Evolutionary conservation across 2,113 vertebrate species (phyloP).

Genomic region (Anthoscopus minutus): DNA sequence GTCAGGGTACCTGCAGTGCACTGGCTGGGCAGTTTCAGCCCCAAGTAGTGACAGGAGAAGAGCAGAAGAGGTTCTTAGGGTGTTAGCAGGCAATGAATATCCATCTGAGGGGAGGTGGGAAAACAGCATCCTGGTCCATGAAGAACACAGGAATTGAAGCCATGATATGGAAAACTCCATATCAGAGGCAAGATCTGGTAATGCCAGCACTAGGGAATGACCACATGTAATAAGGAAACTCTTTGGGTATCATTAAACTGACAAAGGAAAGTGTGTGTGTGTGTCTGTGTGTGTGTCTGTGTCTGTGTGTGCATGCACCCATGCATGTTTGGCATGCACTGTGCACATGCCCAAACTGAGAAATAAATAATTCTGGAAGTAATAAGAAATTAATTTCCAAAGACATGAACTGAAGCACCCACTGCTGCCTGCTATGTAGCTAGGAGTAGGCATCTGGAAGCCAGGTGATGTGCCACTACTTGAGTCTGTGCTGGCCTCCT

Average conservation of each 20-base stretch:
- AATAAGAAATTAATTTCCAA: neutral
- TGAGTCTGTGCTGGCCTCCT: neutral
- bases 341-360: neutral
- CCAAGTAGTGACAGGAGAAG: rapidly evolving
- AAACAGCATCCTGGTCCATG: neutral
- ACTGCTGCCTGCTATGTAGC: neutral
- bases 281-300: no score
- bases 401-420: neutral
- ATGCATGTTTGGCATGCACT: neutral
- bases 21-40: neutral
- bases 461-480: neutral
- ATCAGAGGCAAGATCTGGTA: neutral
- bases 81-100: neutral
- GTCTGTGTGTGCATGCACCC: rapidly evolving
- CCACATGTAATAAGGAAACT: neutral
- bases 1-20: rapidly evolving
- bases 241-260: neutral
- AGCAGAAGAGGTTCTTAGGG: neutral
- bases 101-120: neutral
- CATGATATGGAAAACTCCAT: rapidly evolving
- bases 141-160: neutral
- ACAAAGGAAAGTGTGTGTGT: neutral
- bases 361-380: neutral
- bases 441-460: neutral
- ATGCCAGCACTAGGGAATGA: neutral